Evolutionary conservation across 2,888 invertebrate species (phyloP).

Genomic region (Julus scandinavius): DNA sequence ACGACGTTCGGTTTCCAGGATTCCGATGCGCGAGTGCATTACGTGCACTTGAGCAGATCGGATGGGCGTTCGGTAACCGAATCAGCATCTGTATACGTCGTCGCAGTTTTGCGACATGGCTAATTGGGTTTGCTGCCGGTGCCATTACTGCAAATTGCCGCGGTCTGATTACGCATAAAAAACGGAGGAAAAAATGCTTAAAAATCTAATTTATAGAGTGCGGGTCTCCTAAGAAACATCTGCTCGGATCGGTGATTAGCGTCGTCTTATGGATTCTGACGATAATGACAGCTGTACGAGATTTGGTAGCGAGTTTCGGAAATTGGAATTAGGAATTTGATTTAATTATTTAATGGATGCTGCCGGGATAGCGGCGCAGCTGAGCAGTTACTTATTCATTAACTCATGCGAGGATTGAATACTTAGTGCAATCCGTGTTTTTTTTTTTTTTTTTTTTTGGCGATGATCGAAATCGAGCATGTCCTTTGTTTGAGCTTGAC

Average conservation of each 20-base stretch:
- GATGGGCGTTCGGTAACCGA: not conserved
- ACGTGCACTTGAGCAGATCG: not conserved
- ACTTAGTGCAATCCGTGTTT: no score
- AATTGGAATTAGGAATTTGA: not conserved
- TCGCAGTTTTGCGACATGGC: not conserved
- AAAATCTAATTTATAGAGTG: conserved; percentile 1
- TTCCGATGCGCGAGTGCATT: no score
- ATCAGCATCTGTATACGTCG: not conserved
- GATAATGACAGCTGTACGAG: conserved; percentile 1
- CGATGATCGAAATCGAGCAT: no score
- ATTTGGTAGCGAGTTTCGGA: not conserved
- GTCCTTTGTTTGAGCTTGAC: no score
- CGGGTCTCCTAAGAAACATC: not conserved
- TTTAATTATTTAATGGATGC: not conserved
- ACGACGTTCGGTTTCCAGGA: no score
- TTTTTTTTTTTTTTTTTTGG: no score
- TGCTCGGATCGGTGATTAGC: not conserved
- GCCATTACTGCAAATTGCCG: conserved; percentile 1
- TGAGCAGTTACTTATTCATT: not conserved
- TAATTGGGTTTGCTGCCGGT: not conserved
- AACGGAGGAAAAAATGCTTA: not conserved
- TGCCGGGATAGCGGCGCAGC: not conserved
- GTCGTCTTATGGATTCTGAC: not conserved
- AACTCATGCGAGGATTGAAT: not conserved
- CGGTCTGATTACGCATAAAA: not conserved